Percentiles rank a stretch among this genome's conserved stretches.
phyloP scores from a whole-genome alignment of 2,888 invertebrate genomes.

The Lasioglossum marginatum region DNA sequence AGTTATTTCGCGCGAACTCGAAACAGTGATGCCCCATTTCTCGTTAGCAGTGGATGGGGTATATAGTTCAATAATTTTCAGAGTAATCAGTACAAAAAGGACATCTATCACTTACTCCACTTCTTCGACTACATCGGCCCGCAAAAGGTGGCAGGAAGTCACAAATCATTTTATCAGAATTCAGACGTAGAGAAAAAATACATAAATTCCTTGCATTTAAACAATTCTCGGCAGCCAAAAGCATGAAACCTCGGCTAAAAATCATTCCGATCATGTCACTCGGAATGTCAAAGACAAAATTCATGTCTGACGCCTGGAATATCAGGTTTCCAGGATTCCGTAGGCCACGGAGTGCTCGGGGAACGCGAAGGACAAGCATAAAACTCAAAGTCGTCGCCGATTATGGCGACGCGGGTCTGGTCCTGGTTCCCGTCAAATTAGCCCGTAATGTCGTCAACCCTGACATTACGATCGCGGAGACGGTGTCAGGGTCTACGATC shows the following conservation, averaged over 20 bases:
- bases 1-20: background rate
- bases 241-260: too few relatives aligned
- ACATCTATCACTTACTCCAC: background rate
- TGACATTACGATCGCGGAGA: conserved; percentile 63
- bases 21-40: background rate
- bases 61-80: background rate
- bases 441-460: conserved; percentile 55
- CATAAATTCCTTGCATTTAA: too few relatives aligned
- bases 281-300: background rate
- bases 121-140: background rate
- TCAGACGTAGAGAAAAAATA: too few relatives aligned
- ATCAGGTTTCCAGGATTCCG: conserved; percentile 11
- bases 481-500: conserved; percentile 56
- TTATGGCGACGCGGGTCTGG: background rate
- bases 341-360: background rate
- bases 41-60: background rate
- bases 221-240: too few relatives aligned
- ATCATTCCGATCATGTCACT: background rate
- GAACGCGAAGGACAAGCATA: background rate
- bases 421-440: conserved; percentile 49
- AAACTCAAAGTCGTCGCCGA: conserved; percentile 17
- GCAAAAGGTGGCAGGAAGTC: background rate
- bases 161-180: too few relatives aligned
- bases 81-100: background rate
- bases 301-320: background rate